Conservation (phyloP, 2,797 vertebrate species). For the Sebastes matsubarae region DNA sequence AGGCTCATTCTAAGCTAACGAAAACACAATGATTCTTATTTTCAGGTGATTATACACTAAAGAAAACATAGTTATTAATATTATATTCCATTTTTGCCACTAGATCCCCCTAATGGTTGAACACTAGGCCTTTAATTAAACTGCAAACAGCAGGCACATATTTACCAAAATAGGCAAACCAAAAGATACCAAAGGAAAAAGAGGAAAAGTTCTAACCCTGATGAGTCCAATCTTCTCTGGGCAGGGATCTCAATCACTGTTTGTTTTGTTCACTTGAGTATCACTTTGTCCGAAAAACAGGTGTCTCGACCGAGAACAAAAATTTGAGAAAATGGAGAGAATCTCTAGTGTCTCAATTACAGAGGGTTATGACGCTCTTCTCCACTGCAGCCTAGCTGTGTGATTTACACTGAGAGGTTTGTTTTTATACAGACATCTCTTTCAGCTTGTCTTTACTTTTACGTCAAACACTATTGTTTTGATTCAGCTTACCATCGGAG, state of each 20-base stretch:
- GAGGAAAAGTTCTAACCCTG: background rate
- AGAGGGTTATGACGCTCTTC: background rate
- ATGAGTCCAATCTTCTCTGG: background rate
- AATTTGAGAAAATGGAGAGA: background rate
- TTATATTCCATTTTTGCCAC: no score
- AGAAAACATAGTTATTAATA: no score
- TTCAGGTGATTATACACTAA: no score
- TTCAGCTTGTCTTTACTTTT: background rate
- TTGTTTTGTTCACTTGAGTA: background rate
- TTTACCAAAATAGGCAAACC: background rate
- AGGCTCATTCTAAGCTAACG: no score
- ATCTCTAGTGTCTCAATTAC: background rate
- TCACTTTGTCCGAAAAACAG: background rate
- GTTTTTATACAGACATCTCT: background rate
- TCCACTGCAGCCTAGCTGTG: background rate
- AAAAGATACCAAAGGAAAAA: background rate
- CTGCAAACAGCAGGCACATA: background rate
- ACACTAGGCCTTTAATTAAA: background rate
- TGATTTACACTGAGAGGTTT: background rate
- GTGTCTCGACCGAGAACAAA: background rate
- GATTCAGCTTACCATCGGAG: conserved; percentile 88
- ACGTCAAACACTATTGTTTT: background rate
- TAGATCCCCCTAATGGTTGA: no score
- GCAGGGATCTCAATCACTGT: background rate
- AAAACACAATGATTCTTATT: no score